Conservation (phyloP, 2,888 invertebrate genomes). For the Brenthis hecate region DNA sequence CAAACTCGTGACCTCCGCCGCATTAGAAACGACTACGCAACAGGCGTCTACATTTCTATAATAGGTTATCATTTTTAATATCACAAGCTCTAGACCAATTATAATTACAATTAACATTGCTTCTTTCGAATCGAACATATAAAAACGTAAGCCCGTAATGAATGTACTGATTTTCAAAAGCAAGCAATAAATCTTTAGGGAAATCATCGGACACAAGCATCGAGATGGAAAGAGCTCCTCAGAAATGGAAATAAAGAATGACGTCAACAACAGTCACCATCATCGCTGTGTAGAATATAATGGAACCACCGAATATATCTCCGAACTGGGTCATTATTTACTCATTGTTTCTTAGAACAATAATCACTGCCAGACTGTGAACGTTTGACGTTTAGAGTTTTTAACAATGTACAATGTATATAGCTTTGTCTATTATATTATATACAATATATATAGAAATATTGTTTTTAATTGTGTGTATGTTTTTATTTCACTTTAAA, state of each 20-base stretch:
- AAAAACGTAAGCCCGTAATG: neutral
- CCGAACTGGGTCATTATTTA: constrained; percentile 14
- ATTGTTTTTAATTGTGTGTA: no score
- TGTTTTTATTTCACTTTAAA: no score
- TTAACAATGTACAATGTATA: neutral
- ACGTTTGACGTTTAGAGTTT: neutral
- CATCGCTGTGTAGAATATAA: constrained; percentile 11
- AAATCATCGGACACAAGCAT: constrained; percentile 16
- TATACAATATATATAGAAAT: no score
- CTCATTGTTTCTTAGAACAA: constrained; percentile 16
- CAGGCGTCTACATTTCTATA: no score
- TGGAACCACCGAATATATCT: constrained; percentile 14
- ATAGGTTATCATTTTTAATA: no score
- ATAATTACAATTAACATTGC: neutral
- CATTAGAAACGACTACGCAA: no score
- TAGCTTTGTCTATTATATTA: no score
- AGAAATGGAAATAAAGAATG: constrained; percentile 17
- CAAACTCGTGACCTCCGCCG: no score
- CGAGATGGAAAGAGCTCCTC: constrained; percentile 5
- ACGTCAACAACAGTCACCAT: constrained; percentile 16
- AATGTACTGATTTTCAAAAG: neutral
- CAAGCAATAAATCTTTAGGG: constrained; percentile 21
- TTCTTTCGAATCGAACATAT: neutral
- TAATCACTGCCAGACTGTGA: neutral
- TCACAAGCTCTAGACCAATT: no score